phyloP scores from a whole-genome alignment of 2,113 vertebrate genomes.

The Leptocoma aspasia region DNA sequence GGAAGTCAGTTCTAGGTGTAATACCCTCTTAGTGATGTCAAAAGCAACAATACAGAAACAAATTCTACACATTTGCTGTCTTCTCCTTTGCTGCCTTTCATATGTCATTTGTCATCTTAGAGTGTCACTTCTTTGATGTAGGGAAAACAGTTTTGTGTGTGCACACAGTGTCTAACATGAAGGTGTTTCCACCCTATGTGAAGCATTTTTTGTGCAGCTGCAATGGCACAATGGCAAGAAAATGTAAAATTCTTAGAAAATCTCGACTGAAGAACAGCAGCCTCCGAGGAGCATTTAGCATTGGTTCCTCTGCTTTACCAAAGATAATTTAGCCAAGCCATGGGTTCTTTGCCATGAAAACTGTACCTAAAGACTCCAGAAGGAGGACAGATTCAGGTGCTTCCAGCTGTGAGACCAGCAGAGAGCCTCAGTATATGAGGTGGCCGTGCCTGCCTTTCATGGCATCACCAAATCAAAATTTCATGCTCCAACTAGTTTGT shows the following conservation, averaged over 20 bases:
- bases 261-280: background rate
- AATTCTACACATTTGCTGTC: background rate
- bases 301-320: background rate
- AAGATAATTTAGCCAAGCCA: background rate
- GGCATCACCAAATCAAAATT: background rate
- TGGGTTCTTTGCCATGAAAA: background rate
- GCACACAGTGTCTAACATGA: background rate
- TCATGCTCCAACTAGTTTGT: background rate
- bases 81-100: slow-evolving; percentile 24
- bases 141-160: background rate
- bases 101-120: slow-evolving; percentile 21
- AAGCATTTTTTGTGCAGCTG: background rate
- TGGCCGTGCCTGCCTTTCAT: background rate
- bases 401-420: background rate
- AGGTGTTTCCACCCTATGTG: background rate
- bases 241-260: background rate
- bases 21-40: background rate
- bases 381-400: background rate
- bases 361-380: background rate
- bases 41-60: background rate
- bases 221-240: background rate
- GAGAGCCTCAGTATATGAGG: background rate
- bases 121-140: background rate
- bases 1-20: background rate
- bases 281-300: background rate